A percentile compares a stretch with the other conserved stretches of the same genome.
Conservation (phyloP, 2,797 vertebrate genomes). For the Alauda arvensis region DNA sequence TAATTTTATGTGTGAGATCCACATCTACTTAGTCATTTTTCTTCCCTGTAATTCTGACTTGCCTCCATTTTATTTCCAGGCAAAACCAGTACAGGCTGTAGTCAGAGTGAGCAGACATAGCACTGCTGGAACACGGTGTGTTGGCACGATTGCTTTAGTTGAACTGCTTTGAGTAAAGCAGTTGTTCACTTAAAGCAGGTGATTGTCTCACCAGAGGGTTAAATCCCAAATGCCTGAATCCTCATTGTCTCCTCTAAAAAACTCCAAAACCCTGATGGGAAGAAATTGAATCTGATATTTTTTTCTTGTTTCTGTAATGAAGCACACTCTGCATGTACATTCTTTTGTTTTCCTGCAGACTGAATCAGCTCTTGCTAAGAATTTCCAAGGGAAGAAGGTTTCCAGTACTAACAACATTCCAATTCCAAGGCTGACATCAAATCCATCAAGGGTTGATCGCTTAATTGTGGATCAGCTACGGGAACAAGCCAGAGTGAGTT, state of each 20-base stretch:
- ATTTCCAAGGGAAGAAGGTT: slow-evolving; percentile 79
- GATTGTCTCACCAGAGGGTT: not conserved
- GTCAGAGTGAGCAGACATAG: not conserved
- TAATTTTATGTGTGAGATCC: not conserved
- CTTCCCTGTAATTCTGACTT: not conserved
- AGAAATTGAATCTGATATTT: not conserved
- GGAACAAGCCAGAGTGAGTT: slow-evolving; percentile 88
- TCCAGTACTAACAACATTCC: slow-evolving; percentile 71
- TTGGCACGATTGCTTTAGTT: not conserved
- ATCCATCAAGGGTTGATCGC: slow-evolving; percentile 85
- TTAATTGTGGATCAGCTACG: slow-evolving; percentile 87
- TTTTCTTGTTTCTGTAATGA: not conserved
- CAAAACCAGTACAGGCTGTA: not conserved
- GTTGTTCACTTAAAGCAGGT: not conserved
- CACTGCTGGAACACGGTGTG: not conserved
- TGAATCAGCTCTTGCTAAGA: slow-evolving; percentile 81
- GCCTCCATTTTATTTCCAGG: slow-evolving; percentile 7
- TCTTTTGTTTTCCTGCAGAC: slow-evolving; percentile 74
- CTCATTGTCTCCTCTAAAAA: not conserved
- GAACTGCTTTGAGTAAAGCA: not conserved
- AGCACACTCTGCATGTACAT: not conserved
- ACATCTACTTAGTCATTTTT: not conserved
- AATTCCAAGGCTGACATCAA: slow-evolving; percentile 80
- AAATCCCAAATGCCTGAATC: not conserved
- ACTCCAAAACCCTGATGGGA: not conserved